Evolutionary conservation across 2,888 invertebrate species (phyloP).

Genomic region (Tetramorium bicarinatum): DNA sequence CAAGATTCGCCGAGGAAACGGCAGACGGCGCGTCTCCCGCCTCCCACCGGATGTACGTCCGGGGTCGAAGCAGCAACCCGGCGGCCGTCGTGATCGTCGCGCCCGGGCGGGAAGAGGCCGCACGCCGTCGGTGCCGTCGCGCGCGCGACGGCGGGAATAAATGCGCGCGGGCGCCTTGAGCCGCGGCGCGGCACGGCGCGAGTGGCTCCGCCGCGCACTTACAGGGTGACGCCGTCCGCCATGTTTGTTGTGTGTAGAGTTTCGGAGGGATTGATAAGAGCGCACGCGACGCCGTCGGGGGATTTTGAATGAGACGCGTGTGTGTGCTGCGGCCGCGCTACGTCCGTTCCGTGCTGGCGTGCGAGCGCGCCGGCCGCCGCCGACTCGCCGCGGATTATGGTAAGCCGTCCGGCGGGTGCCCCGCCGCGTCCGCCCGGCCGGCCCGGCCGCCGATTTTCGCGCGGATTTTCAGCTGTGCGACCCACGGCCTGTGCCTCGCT

Average conservation of each 20-base stretch:
- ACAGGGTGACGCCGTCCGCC: constrained; percentile 82
- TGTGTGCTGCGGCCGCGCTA: constrained; percentile 61
- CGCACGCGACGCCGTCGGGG: constrained; percentile 71
- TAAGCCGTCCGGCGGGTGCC: constrained; percentile 70
- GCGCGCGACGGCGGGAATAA: not conserved
- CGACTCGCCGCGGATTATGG: constrained; percentile 76
- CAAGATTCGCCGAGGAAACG: not conserved
- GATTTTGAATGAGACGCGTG: constrained; percentile 75
- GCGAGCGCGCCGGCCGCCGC: constrained; percentile 60
- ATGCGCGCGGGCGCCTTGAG: not conserved
- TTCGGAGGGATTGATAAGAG: constrained; percentile 80
- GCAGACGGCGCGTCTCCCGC: not conserved
- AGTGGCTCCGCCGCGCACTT: constrained; percentile 59
- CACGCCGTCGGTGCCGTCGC: not conserved
- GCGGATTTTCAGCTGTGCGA: constrained; percentile 77
- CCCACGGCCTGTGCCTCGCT: constrained; percentile 51
- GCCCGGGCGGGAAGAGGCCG: too few species aligned
- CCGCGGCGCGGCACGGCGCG: constrained; percentile 33
- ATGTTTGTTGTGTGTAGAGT: constrained; percentile 85
- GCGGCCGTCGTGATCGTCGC: not conserved
- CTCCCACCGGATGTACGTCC: constrained; percentile 4
- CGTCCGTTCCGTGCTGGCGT: constrained; percentile 61
- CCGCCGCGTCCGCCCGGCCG: not conserved
- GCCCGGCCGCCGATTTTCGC: constrained; percentile 76
- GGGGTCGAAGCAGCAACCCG: constrained; percentile 34